Conservation (phyloP, 1,140 invertebrate genomes). For the Neomicropteryx cornuta region DNA sequence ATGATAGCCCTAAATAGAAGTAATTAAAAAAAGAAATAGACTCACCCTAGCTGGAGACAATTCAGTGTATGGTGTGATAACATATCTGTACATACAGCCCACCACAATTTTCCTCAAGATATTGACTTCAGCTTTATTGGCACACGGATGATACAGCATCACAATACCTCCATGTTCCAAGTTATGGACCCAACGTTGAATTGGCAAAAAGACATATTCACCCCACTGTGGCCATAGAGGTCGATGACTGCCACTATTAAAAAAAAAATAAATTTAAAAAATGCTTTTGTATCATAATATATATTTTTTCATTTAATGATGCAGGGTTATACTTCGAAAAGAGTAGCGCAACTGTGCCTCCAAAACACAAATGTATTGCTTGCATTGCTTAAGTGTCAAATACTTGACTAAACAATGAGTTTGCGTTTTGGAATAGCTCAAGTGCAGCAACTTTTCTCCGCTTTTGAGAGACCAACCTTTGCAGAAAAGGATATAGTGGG, state of each 20-base stretch:
- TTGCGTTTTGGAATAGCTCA: no score
- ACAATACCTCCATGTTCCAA: slow-evolving; percentile 79
- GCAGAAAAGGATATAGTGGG: no score
- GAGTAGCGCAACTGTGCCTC: slow-evolving; percentile 1
- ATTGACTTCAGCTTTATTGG: slow-evolving; percentile 53
- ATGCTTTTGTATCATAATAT: no score
- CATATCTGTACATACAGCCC: slow-evolving; percentile 63
- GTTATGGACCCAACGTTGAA: slow-evolving; percentile 75
- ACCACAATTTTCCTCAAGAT: slow-evolving; percentile 51
- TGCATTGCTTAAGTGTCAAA: background rate
- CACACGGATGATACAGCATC: slow-evolving; percentile 83
- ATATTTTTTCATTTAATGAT: no score
- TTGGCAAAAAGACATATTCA: slow-evolving; percentile 70
- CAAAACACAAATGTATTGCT: background rate
- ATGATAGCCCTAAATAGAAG: no score
- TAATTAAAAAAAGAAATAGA: no score
- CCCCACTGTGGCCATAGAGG: slow-evolving; percentile 75
- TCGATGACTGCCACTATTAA: slow-evolving; percentile 64
- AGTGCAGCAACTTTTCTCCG: no score
- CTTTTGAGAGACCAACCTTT: no score
- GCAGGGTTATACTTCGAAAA: background rate
- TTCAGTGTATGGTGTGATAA: slow-evolving; percentile 65
- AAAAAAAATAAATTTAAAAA: background rate
- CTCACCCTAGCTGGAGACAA: slow-evolving; percentile 50
- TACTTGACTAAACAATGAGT: no score